A percentile compares a stretch with the other conserved stretches of the same genome.
Evolutionary conservation across 2,113 vertebrate genomes (phyloP).

Genomic region (Pedionomus torquatus): DNA sequence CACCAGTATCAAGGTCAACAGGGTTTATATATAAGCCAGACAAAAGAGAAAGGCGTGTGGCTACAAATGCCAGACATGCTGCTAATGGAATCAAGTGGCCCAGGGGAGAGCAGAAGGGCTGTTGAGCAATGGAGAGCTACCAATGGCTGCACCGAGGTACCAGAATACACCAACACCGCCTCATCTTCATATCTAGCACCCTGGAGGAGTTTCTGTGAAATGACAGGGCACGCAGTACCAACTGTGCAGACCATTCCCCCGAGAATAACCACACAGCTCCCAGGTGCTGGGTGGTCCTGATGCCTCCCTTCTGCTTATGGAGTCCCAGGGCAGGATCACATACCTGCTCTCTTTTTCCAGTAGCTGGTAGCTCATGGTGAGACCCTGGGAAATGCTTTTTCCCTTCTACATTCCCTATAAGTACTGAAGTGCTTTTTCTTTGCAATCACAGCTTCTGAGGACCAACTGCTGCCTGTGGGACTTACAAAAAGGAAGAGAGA

Average conservation of each 20-base stretch:
- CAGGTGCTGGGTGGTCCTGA: rapidly evolving
- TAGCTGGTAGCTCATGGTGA: neutral
- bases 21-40: neutral
- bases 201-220: neutral
- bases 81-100: neutral
- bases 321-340: neutral
- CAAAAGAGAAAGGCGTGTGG: neutral
- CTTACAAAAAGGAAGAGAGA: neutral
- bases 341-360: neutral
- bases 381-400: neutral
- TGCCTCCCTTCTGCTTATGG: neutral
- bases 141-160: neutral
- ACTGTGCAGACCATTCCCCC: neutral
- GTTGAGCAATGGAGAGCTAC: neutral
- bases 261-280: neutral
- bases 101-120: neutral
- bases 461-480: neutral
- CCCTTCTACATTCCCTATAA: neutral
- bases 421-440: neutral
- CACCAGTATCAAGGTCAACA: neutral
- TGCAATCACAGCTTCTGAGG: neutral
- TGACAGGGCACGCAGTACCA: rapidly evolving
- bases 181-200: neutral
- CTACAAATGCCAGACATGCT: neutral
- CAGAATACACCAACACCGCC: rapidly evolving